phyloP scores from a whole-genome alignment of 2,888 invertebrate genomes.

The Aphrophora alni region DNA sequence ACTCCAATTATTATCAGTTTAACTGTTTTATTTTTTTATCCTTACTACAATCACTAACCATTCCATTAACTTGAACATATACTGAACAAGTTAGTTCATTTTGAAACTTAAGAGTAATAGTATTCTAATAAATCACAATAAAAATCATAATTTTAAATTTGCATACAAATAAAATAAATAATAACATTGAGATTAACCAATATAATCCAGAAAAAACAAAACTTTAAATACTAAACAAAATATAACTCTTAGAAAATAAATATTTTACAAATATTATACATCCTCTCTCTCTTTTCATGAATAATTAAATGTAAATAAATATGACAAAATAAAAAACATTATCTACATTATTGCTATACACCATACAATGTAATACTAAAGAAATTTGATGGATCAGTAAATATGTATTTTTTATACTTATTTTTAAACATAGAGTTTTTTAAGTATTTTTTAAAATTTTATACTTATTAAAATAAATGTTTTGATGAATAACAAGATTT shows the following conservation, averaged over 20 bases:
- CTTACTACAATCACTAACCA: conserved; percentile 6
- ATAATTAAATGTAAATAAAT: neutral
- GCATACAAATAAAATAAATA: neutral
- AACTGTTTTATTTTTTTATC: neutral
- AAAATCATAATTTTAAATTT: neutral
- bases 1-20: neutral
- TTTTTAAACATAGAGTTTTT: too few relatives aligned
- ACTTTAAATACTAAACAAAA: neutral
- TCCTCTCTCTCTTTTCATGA: neutral
- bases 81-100: neutral
- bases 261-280: neutral
- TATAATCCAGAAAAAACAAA: neutral
- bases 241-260: neutral
- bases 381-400: too few relatives aligned
- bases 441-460: too few relatives aligned
- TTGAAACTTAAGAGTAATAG: neutral
- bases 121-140: neutral
- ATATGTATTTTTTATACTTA: too few relatives aligned
- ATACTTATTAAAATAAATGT: too few relatives aligned
- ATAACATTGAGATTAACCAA: neutral
- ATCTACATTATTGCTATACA: neutral
- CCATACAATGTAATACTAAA: neutral
- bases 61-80: neutral
- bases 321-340: neutral
- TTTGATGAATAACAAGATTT: too few relatives aligned